Percentiles rank a stretch among this genome's conserved stretches.
These are phyloP conservation scores for Xiphias gladius DNA, from an alignment of 2,113 vertebrate species.

Conservation along the genomic window DNA sequence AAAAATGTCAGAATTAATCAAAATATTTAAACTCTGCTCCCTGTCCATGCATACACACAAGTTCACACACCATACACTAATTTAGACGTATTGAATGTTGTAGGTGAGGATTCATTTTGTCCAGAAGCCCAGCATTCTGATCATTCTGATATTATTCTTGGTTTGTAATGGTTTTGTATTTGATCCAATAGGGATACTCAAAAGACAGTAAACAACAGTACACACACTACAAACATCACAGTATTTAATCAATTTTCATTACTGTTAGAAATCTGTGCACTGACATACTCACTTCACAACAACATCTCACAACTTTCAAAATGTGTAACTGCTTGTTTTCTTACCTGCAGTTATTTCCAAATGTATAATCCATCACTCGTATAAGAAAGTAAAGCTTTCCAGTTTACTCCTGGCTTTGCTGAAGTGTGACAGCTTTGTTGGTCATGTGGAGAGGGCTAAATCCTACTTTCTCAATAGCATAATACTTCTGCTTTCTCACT, in stretches of 20 bases:
- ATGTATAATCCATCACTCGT: background rate
- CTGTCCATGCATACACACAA: background rate
- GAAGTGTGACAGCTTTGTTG: constrained; percentile 17
- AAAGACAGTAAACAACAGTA: background rate
- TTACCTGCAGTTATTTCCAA: constrained; percentile 37
- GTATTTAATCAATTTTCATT: background rate
- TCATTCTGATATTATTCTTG: background rate
- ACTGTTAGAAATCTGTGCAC: background rate
- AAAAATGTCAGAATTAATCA: background rate
- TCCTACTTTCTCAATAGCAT: constrained; percentile 16
- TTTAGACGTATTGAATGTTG: background rate
- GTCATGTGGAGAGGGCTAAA: constrained; percentile 30
- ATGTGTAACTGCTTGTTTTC: background rate
- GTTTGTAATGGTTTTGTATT: too few species aligned
- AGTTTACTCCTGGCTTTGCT: background rate
- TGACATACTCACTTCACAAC: background rate
- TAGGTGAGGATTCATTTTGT: background rate
- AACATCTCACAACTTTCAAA: background rate
- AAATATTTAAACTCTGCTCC: background rate
- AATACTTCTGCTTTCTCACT: constrained; percentile 68
- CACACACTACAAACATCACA: background rate
- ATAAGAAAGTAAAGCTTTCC: constrained; percentile 7
- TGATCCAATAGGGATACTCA: too few species aligned
- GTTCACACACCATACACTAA: background rate
- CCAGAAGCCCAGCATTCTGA: background rate